Evolutionary conservation across 2,113 vertebrate species (phyloP).

Genomic region (Brachionichthys hirsutus): DNA sequence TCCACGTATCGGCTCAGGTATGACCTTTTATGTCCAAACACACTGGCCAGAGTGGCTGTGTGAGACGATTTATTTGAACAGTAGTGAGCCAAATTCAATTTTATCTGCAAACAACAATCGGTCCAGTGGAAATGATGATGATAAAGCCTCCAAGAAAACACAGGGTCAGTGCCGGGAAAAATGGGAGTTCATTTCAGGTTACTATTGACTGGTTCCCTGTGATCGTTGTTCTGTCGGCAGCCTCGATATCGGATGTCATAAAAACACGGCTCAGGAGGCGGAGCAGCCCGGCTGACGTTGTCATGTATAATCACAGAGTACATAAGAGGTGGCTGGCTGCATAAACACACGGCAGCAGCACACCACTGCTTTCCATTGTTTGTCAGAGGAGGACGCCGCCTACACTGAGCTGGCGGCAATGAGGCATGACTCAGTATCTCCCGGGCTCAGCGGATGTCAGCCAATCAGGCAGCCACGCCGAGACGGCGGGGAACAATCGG

Average conservation of each 20-base stretch:
- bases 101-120: slow-evolving; percentile 31
- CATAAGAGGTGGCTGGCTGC: neutral
- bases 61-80: slow-evolving; percentile 48
- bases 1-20: slow-evolving; percentile 17
- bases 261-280: neutral
- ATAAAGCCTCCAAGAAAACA: slow-evolving; percentile 16
- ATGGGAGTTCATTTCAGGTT: slow-evolving; percentile 5
- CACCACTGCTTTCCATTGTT: neutral
- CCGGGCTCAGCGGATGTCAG: slow-evolving; percentile 30
- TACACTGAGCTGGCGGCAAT: slow-evolving; percentile 38
- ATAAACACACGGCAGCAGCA: neutral
- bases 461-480: slow-evolving; percentile 23
- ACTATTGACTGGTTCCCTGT: slow-evolving; percentile 16
- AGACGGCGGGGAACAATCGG: slow-evolving; percentile 34
- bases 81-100: slow-evolving; percentile 51
- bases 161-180: too few species aligned
- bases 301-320: neutral
- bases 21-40: slow-evolving; percentile 40
- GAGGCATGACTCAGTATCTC: slow-evolving; percentile 62
- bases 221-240: slow-evolving; percentile 1
- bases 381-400: neutral
- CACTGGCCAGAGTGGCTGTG: slow-evolving; percentile 20
- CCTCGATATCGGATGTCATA: neutral
- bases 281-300: neutral
- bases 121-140: slow-evolving; percentile 5